Evolutionary conservation across 2,797 vertebrate genomes (phyloP).

Genomic region (Siniperca undulata): DNA sequence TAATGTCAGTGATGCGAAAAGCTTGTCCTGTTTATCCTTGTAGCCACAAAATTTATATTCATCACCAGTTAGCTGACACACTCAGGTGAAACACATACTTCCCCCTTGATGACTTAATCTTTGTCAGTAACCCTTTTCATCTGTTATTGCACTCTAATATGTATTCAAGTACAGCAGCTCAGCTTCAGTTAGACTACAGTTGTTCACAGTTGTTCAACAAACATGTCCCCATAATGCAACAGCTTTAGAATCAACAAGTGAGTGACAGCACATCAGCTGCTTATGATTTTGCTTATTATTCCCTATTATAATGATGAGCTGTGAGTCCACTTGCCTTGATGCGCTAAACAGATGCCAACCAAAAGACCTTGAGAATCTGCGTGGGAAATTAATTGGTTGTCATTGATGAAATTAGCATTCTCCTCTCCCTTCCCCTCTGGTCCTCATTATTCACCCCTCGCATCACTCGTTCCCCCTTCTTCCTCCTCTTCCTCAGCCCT

Average conservation of each 20-base stretch:
- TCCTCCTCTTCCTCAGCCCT: slow-evolving; percentile 56
- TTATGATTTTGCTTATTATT: slow-evolving; percentile 74
- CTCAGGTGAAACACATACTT: slow-evolving; percentile 21
- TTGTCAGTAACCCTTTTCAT: slow-evolving; percentile 43
- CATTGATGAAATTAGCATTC: slow-evolving; percentile 85
- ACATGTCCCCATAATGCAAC: slow-evolving; percentile 52
- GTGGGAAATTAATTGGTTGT: slow-evolving; percentile 84
- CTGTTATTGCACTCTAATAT: slow-evolving; percentile 36
- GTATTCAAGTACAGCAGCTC: slow-evolving; percentile 26
- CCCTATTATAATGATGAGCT: slow-evolving; percentile 67
- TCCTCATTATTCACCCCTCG: slow-evolving; percentile 73
- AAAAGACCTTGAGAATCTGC: slow-evolving; percentile 81
- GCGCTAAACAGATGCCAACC: slow-evolving; percentile 76
- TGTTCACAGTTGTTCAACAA: slow-evolving; percentile 55
- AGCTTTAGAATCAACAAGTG: slow-evolving; percentile 80
- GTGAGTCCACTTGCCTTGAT: slow-evolving; percentile 59
- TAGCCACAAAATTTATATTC: slow-evolving; percentile 31
- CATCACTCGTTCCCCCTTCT: slow-evolving; percentile 31
- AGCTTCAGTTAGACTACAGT: slow-evolving; percentile 32
- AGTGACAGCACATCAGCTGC: slow-evolving; percentile 57
- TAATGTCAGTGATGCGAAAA: slow-evolving; percentile 53
- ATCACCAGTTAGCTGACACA: slow-evolving; percentile 25
- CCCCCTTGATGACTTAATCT: slow-evolving; percentile 33
- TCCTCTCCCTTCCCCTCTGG: slow-evolving; percentile 78
- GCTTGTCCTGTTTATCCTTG: slow-evolving; percentile 45